Evolutionary conservation across 2,888 invertebrate species (phyloP).

Genomic region (Scaptomyza parva): DNA sequence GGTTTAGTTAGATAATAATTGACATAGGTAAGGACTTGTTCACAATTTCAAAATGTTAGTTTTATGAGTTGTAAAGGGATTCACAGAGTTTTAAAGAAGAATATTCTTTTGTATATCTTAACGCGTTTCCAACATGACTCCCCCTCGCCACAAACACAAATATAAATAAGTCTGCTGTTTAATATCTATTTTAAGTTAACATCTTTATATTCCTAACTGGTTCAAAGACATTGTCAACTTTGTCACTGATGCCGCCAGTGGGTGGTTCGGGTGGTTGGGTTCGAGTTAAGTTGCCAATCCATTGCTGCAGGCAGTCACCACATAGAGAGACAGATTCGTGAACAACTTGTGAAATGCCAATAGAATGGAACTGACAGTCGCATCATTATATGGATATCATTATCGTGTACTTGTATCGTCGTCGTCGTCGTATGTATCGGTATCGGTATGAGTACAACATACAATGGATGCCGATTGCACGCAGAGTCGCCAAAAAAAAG

Average conservation of each 20-base stretch:
- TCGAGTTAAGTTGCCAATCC: conserved; percentile 22
- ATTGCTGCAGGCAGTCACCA: conserved; percentile 4
- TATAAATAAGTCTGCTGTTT: neutral
- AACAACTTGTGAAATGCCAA: conserved; percentile 44
- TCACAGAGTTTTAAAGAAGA: no score
- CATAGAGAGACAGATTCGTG: conserved; percentile 10
- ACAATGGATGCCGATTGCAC: conserved; percentile 56
- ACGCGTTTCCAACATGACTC: neutral
- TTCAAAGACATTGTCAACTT: conserved; percentile 24
- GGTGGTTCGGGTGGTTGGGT: neutral
- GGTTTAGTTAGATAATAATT: neutral
- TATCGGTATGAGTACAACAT: conserved; percentile 54
- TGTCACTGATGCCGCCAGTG: neutral
- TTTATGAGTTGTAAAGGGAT: neutral
- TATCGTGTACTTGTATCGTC: conserved; percentile 76
- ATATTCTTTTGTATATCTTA: no score
- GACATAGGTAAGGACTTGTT: neutral
- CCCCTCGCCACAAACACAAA: neutral
- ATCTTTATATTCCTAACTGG: neutral
- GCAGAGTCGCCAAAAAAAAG: conserved; percentile 27
- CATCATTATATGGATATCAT: conserved; percentile 83
- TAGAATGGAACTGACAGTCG: conserved; percentile 80
- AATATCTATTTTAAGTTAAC: conserved; percentile 27
- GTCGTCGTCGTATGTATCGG: conserved; percentile 74
- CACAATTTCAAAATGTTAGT: neutral